These are phyloP conservation scores for Clitarchus hookeri DNA, from an alignment of 2,888 invertebrate genomes.

Conservation along the genomic window DNA sequence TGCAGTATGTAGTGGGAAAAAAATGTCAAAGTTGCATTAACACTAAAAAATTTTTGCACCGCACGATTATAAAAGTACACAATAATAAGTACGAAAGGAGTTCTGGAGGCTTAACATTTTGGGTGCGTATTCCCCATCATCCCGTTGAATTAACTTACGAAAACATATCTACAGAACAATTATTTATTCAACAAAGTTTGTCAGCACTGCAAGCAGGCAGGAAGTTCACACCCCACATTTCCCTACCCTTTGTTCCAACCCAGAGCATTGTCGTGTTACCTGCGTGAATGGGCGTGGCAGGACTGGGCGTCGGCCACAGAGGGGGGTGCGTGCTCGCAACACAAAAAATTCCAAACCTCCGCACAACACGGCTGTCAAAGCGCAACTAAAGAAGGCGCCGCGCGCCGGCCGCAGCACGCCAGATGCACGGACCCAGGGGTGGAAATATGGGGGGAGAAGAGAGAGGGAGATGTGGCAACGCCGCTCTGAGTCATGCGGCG, in stretches of 20 bases:
- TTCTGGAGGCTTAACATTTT: too few species aligned
- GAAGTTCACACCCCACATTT: background rate
- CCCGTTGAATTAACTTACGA: too few species aligned
- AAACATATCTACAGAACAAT: too few species aligned
- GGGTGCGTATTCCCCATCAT: too few species aligned
- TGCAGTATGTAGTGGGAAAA: too few species aligned
- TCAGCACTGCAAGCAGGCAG: background rate
- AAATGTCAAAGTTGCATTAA: too few species aligned
- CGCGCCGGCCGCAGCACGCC: background rate
- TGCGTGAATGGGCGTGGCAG: conserved; percentile 10
- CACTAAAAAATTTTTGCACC: too few species aligned
- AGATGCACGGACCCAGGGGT: background rate
- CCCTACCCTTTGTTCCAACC: background rate
- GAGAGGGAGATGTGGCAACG: background rate
- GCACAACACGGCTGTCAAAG: conserved; percentile 8
- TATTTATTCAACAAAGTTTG: background rate
- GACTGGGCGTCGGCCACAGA: background rate
- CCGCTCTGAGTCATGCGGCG: background rate
- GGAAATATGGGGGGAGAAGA: background rate
- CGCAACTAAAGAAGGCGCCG: background rate
- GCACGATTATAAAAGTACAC: too few species aligned
- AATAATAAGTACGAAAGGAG: too few species aligned
- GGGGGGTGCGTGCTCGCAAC: background rate
- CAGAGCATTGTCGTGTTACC: background rate
- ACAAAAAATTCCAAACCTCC: background rate